Evolutionary conservation across 2,113 vertebrate species (phyloP).

Genomic region (Zosterops pallidus): DNA sequence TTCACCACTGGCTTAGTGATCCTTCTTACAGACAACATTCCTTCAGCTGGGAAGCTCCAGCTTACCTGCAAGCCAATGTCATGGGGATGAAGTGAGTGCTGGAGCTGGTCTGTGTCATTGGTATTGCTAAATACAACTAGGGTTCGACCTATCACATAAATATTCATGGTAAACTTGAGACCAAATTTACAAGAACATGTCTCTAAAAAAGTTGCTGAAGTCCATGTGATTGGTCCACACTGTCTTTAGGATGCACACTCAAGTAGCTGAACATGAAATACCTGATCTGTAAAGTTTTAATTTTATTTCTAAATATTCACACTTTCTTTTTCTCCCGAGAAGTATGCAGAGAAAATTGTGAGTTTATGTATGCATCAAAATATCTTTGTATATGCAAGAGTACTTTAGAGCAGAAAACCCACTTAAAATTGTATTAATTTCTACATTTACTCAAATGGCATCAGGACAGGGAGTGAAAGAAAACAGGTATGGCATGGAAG

Average conservation of each 20-base stretch:
- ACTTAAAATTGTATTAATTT: background rate
- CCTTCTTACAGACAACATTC: background rate
- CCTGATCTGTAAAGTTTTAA: background rate
- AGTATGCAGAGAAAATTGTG: background rate
- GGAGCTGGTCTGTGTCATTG: background rate
- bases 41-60: background rate
- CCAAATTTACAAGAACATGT: background rate
- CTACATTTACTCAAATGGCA: background rate
- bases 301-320: background rate
- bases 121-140: background rate
- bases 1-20: background rate
- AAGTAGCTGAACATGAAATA: background rate
- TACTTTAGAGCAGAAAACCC: background rate
- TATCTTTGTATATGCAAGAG: background rate
- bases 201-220: background rate
- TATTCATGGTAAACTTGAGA: background rate
- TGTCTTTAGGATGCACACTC: background rate
- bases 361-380: background rate
- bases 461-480: background rate
- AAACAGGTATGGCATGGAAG: background rate
- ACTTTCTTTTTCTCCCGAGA: background rate
- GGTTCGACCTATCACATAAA: background rate
- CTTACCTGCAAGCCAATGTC: background rate
- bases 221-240: background rate
- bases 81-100: background rate